Evolutionary conservation across 2,888 invertebrate genomes (phyloP), one percentile per base, ranked within the genome.

Genomic region (Acronicta leporina): DNA sequence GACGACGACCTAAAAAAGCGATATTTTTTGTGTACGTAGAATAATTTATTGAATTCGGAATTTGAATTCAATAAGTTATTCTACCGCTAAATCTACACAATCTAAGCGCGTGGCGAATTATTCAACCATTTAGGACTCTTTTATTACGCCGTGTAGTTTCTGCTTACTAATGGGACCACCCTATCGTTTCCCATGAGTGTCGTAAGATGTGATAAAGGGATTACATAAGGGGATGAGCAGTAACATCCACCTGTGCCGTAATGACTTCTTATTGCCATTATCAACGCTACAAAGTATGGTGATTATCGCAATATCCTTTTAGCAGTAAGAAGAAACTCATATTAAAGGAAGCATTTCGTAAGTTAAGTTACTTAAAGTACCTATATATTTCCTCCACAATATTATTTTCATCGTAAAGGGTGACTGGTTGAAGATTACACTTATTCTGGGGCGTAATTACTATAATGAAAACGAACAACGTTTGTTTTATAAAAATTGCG

Each of bases 241-340:
- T 72, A 41, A 55, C 46, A 51, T 53, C 68, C 54, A 73, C 63
- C 62, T 63, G 63, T 50, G 54, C 45, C 27, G 35, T 72, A 73
- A 71, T 61, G 51, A 58, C n/a, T 47, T 51, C 53, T 58, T 61
- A 72, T 57, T 68, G 45, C 45, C 53, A 49, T 73, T 54, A 60
- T 42, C 45, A 46, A 45, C 43, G 45, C 52, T 16, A 5, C 33
- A 14, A 30, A 58, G 44, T 47, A 49, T 38, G 66, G 70, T 30
- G 67, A 68, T 68, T 59, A 65, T 59, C 59, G 50, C 45, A 20
- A 40, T 44, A n/a, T 11, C 30, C 14, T 42, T 25, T 8, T 15
- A 50, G 1, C n/a, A 13, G 38, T 47, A 25, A 1, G 35, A 46
- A 40, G 7, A 25, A 16, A 10, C 20, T 20, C 30, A 42, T 53